Conservation (phyloP, 2,888 invertebrate species). For the Chloroclystis v-ata region DNA sequence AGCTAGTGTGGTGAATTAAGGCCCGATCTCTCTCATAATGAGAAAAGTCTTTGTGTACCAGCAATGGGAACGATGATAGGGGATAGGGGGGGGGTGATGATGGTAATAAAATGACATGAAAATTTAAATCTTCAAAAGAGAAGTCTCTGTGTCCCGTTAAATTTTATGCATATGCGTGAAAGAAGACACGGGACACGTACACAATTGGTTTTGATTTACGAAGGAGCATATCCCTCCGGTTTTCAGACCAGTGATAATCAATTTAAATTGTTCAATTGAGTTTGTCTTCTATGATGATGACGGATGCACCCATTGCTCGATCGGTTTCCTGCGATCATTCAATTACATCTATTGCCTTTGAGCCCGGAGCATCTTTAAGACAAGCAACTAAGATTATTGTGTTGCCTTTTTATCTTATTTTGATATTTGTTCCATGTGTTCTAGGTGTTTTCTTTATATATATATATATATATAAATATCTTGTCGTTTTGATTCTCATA, state of each 20-base stretch:
- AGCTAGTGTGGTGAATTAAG: no score
- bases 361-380: slow-evolving; percentile 1
- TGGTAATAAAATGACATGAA: no score
- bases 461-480: no score
- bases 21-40: no score
- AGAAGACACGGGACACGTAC: not conserved
- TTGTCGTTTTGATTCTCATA: no score
- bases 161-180: not conserved
- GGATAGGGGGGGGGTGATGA: no score
- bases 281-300: slow-evolving; percentile 58
- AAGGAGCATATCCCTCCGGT: slow-evolving; percentile 7
- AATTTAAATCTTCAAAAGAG: no score
- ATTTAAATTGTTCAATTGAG: slow-evolving; percentile 53
- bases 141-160: no score
- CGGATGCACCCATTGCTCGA: slow-evolving; percentile 55
- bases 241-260: slow-evolving; percentile 34
- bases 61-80: no score
- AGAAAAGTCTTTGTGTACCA: no score
- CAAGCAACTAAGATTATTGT: not conserved
- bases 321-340: slow-evolving; percentile 68
- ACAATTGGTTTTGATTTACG: slow-evolving; percentile 7
- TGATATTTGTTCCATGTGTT: no score
- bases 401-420: not conserved
- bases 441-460: no score
- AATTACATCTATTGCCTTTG: slow-evolving; percentile 42